phyloP scores from a whole-genome alignment of 30 jellyfish, hydroid and myxozoan genomes.

The Pseudorhiza aurosa region DNA sequence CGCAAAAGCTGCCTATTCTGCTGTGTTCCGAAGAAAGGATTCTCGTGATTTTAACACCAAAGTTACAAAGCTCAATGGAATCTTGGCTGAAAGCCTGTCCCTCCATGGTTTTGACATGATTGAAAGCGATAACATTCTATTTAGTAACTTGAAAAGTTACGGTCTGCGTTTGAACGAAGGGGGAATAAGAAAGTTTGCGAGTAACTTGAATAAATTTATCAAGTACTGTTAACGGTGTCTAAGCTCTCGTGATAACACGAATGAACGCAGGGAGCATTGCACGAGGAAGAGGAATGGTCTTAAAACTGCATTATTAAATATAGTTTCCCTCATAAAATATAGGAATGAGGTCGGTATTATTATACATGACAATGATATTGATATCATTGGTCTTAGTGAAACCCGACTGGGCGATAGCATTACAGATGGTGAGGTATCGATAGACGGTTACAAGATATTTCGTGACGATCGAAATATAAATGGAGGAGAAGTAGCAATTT shows the following conservation, averaged over 20 bases:
- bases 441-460: constrained; percentile 11
- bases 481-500: constrained; percentile 23
- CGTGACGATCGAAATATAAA: not conserved
- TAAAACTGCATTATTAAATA: constrained; percentile 17
- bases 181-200: constrained; percentile 33
- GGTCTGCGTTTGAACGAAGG: constrained; percentile 50
- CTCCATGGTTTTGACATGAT: constrained; percentile 41
- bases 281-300: constrained; percentile 39
- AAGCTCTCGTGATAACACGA: not conserved
- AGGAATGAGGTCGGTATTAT: constrained; percentile 18
- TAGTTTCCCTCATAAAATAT: constrained; percentile 14
- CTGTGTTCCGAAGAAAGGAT: constrained; percentile 18
- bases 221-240: constrained; percentile 31
- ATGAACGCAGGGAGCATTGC: constrained; percentile 6
- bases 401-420: constrained; percentile 7
- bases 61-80: not conserved
- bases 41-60: not conserved
- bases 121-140: constrained; percentile 4
- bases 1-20: not conserved
- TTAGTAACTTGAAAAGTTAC: constrained; percentile 11
- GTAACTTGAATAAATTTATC: constrained; percentile 25
- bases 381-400: constrained; percentile 16
- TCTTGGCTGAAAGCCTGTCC: constrained; percentile 11
- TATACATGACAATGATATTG: constrained; percentile 21
- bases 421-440: constrained; percentile 8